phyloP scores from a whole-genome alignment of 2,113 vertebrate genomes.

The Plectropomus leopardus region DNA sequence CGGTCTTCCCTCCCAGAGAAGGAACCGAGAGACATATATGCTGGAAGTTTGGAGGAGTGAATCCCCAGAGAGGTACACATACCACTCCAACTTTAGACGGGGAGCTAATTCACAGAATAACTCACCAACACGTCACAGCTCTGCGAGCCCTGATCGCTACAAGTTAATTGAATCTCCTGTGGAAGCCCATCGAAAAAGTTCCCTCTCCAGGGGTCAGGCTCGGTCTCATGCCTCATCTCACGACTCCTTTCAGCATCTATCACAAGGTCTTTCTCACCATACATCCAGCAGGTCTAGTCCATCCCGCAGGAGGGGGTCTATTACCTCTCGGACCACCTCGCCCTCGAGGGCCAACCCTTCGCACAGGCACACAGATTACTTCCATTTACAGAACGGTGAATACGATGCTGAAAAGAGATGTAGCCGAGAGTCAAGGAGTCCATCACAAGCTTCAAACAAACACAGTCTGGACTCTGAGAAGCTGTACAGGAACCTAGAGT shows the following conservation, averaged over 20 bases:
- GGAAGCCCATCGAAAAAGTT: slow-evolving; percentile 60
- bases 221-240: slow-evolving; percentile 55
- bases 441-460: slow-evolving; percentile 79
- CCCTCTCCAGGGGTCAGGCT: slow-evolving; percentile 70
- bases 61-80: slow-evolving; percentile 85
- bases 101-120: slow-evolving; percentile 72
- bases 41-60: slow-evolving; percentile 81
- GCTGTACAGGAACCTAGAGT: slow-evolving; percentile 83
- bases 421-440: slow-evolving; percentile 70
- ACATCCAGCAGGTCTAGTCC: slow-evolving; percentile 83
- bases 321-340: slow-evolving; percentile 60
- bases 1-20: slow-evolving; percentile 83
- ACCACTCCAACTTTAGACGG: slow-evolving; percentile 85
- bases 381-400: slow-evolving; percentile 57
- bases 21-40: slow-evolving; percentile 72
- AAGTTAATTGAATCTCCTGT: slow-evolving; percentile 52
- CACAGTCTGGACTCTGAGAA: slow-evolving; percentile 85
- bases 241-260: slow-evolving; percentile 70
- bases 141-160: slow-evolving; percentile 80
- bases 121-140: slow-evolving; percentile 81
- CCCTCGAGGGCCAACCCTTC: slow-evolving; percentile 50
- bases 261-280: slow-evolving; percentile 71
- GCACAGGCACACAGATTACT: slow-evolving; percentile 62
- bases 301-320: slow-evolving; percentile 74
- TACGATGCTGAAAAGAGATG: slow-evolving; percentile 33